phyloP scores from a whole-genome alignment of 2,797 vertebrate species.

The Lacerta agilis region DNA sequence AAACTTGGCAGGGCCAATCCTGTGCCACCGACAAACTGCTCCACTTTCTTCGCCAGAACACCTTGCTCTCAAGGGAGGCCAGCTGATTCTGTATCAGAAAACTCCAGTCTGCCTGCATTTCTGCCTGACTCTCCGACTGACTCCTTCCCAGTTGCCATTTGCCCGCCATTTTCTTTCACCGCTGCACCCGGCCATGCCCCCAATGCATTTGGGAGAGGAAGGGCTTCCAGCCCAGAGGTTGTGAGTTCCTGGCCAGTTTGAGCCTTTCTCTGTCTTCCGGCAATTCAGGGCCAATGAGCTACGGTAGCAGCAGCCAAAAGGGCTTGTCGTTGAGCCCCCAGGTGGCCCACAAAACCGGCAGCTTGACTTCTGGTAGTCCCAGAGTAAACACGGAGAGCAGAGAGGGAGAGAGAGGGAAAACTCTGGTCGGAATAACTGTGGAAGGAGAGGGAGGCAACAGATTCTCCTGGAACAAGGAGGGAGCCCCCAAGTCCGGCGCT shows the following conservation, averaged over 20 bases:
- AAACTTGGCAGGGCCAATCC: background rate
- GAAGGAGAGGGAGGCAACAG: background rate
- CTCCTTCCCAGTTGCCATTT: background rate
- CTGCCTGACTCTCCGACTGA: background rate
- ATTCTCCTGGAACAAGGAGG: background rate
- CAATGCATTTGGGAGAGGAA: too few relatives aligned
- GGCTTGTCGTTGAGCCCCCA: background rate
- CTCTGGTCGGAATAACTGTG: fast-evolving
- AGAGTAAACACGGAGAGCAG: background rate
- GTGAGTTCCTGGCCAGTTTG: background rate
- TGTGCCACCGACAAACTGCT: background rate
- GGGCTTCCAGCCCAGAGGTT: background rate
- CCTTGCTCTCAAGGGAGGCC: background rate
- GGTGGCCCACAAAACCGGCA: background rate
- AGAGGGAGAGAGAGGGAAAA: constrained; percentile 13
- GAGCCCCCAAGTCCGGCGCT: background rate
- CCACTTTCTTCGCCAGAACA: background rate
- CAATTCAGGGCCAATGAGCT: too few relatives aligned
- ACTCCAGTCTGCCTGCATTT: background rate
- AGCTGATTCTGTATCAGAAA: background rate
- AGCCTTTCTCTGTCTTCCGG: background rate
- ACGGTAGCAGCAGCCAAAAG: background rate
- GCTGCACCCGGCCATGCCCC: background rate
- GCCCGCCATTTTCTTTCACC: background rate
- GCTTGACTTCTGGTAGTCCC: background rate